Conservation (phyloP, 2,888 invertebrate species). For the Poecilus cupreus region DNA sequence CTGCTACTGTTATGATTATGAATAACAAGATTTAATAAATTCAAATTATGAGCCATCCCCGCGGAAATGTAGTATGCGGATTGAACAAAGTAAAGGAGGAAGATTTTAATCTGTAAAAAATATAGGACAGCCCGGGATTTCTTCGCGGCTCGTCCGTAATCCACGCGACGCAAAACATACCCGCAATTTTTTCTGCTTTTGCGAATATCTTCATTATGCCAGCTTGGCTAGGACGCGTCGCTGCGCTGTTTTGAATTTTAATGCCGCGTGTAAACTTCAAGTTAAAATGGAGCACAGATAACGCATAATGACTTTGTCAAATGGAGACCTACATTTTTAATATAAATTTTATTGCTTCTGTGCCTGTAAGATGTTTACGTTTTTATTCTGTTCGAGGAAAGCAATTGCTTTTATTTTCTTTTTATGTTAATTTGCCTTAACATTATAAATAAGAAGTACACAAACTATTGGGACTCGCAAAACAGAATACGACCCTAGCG, state of each 20-base stretch:
- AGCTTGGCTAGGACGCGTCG: not conserved
- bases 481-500: too few relatives aligned
- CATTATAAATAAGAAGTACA: too few relatives aligned
- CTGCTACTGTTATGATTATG: too few relatives aligned
- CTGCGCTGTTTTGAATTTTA: slow-evolving; percentile 23
- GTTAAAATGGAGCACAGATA: not conserved
- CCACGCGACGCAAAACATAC: slow-evolving; percentile 20
- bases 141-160: slow-evolving; percentile 15
- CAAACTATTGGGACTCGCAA: too few relatives aligned
- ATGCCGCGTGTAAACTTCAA: not conserved
- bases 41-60: too few relatives aligned
- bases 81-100: not conserved
- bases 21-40: too few relatives aligned
- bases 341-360: not conserved
- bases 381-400: too few relatives aligned
- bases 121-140: slow-evolving; percentile 34
- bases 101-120: slow-evolving; percentile 38
- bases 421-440: too few relatives aligned
- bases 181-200: slow-evolving; percentile 22
- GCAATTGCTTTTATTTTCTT: too few relatives aligned
- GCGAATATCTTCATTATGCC: slow-evolving; percentile 28
- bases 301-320: slow-evolving; percentile 5
- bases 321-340: not conserved
- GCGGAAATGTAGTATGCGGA: too few relatives aligned
- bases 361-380: not conserved